Conservation (phyloP, 2,888 invertebrate genomes). For the Athalia rosae region DNA sequence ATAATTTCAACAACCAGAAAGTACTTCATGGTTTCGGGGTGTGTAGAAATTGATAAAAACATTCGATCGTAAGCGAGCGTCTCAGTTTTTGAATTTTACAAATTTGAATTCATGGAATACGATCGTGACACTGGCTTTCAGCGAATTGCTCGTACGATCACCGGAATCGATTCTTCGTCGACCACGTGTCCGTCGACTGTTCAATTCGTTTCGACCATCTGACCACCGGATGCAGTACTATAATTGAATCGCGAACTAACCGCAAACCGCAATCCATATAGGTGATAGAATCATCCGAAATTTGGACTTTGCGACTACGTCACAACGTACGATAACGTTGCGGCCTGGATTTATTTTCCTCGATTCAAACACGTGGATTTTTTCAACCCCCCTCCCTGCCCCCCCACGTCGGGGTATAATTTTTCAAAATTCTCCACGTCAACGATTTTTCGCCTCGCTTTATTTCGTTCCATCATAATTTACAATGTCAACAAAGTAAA, state of each 20-base stretch:
- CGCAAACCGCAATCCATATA: conserved; percentile 17
- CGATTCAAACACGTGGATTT: conserved; percentile 13
- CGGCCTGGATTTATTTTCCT: conserved; percentile 22
- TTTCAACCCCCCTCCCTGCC: neutral
- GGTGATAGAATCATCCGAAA: conserved; percentile 26
- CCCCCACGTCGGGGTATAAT: conserved; percentile 9
- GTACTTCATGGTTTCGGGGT: no score
- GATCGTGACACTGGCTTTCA: neutral
- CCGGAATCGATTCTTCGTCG: conserved; percentile 9
- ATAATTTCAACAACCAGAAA: no score
- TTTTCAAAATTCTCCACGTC: conserved; percentile 31
- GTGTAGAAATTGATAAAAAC: no score
- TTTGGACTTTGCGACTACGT: conserved; percentile 5
- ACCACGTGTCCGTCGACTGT: conserved; percentile 29
- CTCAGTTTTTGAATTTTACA: no score
- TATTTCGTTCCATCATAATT: conserved; percentile 22
- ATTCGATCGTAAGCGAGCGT: no score
- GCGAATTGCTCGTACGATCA: neutral
- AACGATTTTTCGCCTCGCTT: conserved; percentile 24
- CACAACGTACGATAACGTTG: conserved; percentile 8
- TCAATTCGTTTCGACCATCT: conserved; percentile 18
- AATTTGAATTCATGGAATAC: neutral
- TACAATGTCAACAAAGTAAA: conserved; percentile 28
- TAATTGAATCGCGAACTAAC: conserved; percentile 30
- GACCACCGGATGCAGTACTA: conserved; percentile 15